Base-by-base conservation (phyloP, 2,888 invertebrate species). In the Drosophila fungiperda region DNA sequence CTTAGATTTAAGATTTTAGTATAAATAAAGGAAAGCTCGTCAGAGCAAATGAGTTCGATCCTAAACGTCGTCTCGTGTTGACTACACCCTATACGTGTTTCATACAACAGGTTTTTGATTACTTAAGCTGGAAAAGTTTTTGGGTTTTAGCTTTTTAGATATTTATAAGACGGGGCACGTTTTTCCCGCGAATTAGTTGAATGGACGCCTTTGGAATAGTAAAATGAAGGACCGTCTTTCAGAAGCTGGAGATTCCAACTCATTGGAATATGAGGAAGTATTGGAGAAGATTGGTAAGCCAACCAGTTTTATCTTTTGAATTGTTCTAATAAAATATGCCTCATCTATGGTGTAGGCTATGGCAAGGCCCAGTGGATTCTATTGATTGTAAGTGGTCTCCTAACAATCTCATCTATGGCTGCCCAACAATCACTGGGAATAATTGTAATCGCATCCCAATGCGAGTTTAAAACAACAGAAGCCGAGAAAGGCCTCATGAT, bases 401-500 rank as follows among this genome's bases (percentile, higher is more conserved):
- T 92, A 60, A 92, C 92, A 11, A 79, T 92, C 26, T 86, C 89
- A 0, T 91, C 91, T 3, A 79, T 92, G 61, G 82, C 83, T 5
- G 81, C 87, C 1, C 92, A 91, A 49, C 80, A 82, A 29, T 75
- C 87, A 3, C 87, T 92, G 76, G 83, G 92, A 38, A 91, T 92
- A 32, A 83, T 92, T 42, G 89, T 87, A 5, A 87, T 92, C 49
- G 90, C 91, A 12, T 91, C 91, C 7, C 90, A 90, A 33, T 92
- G 91, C 42, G 91, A 92, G 45, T 92, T 92, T 54, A 55, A 78
- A 40, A 91, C 89, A 70, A 80, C 80, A 17, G 92, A 92, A 58
- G 72, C 78, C 12, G 89, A 92, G 9, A 92, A 90, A 62, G 91
- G 92, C 17, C 64, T 92, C 3, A 92, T 92, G 92, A 90, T 92